Base-by-base conservation (phyloP, 2,888 invertebrate species). In the Rhamnusium bicolor region DNA sequence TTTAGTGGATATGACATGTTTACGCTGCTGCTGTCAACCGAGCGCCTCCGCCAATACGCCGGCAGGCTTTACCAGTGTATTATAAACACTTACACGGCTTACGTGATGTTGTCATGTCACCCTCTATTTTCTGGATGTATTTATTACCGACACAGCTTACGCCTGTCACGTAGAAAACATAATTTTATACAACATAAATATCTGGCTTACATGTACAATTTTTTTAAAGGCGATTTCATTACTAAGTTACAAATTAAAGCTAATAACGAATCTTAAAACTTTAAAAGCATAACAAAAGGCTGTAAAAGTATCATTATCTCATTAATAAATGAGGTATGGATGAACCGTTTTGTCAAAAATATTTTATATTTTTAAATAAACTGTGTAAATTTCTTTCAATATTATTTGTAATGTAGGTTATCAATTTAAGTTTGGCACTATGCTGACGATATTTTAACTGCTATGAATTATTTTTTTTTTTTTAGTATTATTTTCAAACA, bases 61-160 rank as follows among this genome's bases (percentile, higher is more conserved):
- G 19, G 14, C 27, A 32, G 65, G 65, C 53, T 65, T 65, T 40
- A 18, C 40, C 29, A 14, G 16, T 10, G 65, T 63, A 63, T 63
- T 63, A 51, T 63, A 63, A 63, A 63, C 63, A 63, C 63, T 63
- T 63, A 63, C 53, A 29, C 32, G 65, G 65, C 53, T 65, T 65
- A 65, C 65, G 65, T 40, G 65, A 65, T 53, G 65, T 53, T 65
- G 53, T 51, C 63, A 16, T 65, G 65, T 65, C 65, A 53, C 53
- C 47, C 53, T 24, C 53, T 29, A 65, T 65, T 65, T 65, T 65
- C 65, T 29, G 7, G 65, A 65, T 40, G 53, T 65, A 65, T 65
- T 65, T 65, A 65, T 65, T 65, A 65, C 65, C 65, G 53, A 53
- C 65, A 65, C 29, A 53, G 65, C 65, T 65, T 65, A 65, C 65